These are phyloP conservation scores for Chaetops frenatus DNA, from an alignment of 2,113 vertebrate species.

Conservation along the genomic window DNA sequence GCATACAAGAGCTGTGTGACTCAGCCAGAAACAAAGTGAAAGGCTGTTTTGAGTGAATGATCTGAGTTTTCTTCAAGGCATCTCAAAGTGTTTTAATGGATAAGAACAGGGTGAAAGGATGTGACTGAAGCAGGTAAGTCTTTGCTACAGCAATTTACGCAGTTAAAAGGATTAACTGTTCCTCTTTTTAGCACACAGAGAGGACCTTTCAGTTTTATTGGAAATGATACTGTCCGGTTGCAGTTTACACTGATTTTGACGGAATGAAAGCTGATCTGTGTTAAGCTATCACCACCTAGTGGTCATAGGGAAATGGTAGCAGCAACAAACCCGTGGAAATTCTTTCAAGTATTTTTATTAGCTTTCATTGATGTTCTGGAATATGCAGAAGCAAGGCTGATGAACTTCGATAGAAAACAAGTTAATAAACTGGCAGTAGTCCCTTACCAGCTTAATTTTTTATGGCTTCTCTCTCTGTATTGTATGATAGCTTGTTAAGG, in stretches of 20 bases:
- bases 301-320: background rate
- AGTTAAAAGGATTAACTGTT: background rate
- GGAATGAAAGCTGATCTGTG: background rate
- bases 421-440: fast-evolving
- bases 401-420: background rate
- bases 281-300: slow-evolving; percentile 63
- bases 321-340: background rate
- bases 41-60: background rate
- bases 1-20: background rate
- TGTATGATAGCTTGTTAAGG: background rate
- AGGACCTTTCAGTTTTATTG: background rate
- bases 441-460: background rate
- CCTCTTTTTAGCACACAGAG: background rate
- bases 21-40: background rate
- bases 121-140: background rate
- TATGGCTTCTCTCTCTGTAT: background rate
- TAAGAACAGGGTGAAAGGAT: background rate
- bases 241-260: background rate
- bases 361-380: background rate
- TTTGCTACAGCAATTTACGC: background rate
- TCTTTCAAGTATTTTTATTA: background rate
- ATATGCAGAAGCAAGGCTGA: background rate
- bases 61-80: background rate
- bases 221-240: fast-evolving
- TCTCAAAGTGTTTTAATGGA: background rate